These are phyloP conservation scores for Erythrolamprus reginae DNA, from an alignment of 2,113 vertebrate species.

Conservation along the genomic window DNA sequence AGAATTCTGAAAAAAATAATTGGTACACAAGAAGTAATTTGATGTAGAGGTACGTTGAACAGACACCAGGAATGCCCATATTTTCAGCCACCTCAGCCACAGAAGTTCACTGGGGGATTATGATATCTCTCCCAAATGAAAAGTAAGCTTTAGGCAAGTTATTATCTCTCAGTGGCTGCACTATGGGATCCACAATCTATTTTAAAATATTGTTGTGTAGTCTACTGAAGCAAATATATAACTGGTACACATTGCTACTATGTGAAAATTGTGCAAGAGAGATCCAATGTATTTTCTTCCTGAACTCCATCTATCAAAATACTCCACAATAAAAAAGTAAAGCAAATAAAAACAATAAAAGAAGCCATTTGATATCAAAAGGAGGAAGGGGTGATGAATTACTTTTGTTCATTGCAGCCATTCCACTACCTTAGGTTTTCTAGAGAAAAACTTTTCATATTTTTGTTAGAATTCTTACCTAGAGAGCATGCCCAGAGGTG, in stretches of 20 bases:
- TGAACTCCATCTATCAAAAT: background rate
- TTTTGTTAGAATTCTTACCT: constrained; percentile 76
- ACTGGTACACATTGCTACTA: background rate
- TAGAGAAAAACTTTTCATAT: constrained; percentile 35
- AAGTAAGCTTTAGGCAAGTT: background rate
- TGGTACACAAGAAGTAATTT: background rate
- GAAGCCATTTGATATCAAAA: background rate
- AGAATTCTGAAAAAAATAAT: background rate
- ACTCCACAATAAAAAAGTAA: background rate
- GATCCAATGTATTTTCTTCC: background rate
- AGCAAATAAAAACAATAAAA: background rate
- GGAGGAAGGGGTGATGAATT: constrained; percentile 8
- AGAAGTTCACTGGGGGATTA: background rate
- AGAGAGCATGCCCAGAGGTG: constrained; percentile 97
- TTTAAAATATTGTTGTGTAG: background rate
- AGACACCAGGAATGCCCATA: background rate
- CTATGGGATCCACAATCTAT: background rate
- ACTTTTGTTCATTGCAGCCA: background rate
- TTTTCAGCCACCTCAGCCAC: background rate
- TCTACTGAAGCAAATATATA: background rate
- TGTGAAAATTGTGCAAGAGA: background rate
- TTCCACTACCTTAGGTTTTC: background rate
- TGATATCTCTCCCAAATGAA: background rate
- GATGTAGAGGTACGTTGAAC: background rate
- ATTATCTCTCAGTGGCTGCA: background rate